A percentile compares a stretch with the other conserved stretches of the same genome.
Conservation (phyloP, 2,113 vertebrate species). For the Elaphurus davidianus region DNA sequence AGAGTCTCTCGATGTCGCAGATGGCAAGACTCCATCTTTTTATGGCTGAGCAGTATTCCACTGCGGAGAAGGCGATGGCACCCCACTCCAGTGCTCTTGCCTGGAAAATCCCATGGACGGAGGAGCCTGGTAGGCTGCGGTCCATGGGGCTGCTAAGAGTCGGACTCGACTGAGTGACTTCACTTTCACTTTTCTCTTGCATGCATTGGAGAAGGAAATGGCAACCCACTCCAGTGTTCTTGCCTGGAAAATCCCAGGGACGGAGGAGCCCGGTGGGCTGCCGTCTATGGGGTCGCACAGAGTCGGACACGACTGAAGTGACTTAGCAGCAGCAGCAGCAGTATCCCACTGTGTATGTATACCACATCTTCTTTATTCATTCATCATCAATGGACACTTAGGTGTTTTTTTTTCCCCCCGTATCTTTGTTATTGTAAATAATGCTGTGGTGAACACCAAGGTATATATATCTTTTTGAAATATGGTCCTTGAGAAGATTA, state of each 20-base stretch:
- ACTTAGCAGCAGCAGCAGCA: neutral
- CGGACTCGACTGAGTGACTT: too few relatives aligned
- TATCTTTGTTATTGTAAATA: neutral
- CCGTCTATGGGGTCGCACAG: too few relatives aligned
- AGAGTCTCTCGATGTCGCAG: neutral
- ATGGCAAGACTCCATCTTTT: neutral
- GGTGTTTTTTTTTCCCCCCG: accelerated
- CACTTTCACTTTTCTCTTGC: too few relatives aligned
- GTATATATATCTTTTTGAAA: neutral
- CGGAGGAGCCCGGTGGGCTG: too few relatives aligned
- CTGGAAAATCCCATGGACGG: too few relatives aligned
- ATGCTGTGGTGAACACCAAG: neutral
- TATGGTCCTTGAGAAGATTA: neutral
- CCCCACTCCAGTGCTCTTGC: too few relatives aligned
- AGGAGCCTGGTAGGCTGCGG: too few relatives aligned
- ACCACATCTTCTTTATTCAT: neutral
- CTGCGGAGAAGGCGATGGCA: accelerated
- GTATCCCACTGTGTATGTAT: accelerated
- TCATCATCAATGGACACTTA: neutral
- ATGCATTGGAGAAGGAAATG: too few relatives aligned
- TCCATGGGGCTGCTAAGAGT: too few relatives aligned
- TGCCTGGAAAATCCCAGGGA: too few relatives aligned
- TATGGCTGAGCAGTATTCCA: neutral
- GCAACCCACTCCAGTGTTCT: too few relatives aligned
- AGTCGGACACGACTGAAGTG: too few relatives aligned